Evolutionary conservation across 2,113 vertebrate species (phyloP), one percentile per base, ranked within the genome.

Genomic region (Amia ocellicauda): DNA sequence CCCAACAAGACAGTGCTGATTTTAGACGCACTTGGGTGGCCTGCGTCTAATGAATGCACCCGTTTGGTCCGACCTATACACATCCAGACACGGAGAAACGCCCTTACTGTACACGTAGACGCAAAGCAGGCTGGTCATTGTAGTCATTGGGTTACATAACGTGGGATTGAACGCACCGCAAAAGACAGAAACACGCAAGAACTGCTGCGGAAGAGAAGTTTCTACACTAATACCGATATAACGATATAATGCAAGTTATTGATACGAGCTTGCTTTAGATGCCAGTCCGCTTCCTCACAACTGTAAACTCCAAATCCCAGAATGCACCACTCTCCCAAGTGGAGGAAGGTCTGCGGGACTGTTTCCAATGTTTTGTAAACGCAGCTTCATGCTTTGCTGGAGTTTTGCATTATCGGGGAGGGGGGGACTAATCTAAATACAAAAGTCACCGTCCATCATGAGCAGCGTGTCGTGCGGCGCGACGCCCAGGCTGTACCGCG

Each of bases 291-390:
- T 36, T 36, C 10, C 11, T 36, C 5, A 36, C 31, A 36, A 17
- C 23, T 56, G 24, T 2, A 28, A 56, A 56, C 53, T 56, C 28
- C 27, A 56, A n/a, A 29, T 29, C 53, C 53, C 53, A 56, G 27
- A 56, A 56, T n/a, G n/a, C 27, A 26, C n/a, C n/a, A n/a, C 27
- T 29, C 7, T 26, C 22, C 17, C 23, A 17, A 8, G 17, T 4
- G 14, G 7, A 29, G 53, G 3, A 17, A 56, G 29, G 11, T 31
- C 53, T 29, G 29, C 17, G 53, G 19, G 31, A 36, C 31, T 5
- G 5, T 36, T 36, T 36, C 11, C 31, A 36, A 36, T 36, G 31
- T 36, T 36, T 36, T 36, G 31, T 5, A 56, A 53, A 4, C 31
- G 60, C 47, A 52, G 60, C 20, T 16, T 17, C 14, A 5, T 31